Percentiles rank a stretch among this genome's conserved stretches.
phyloP scores from a whole-genome alignment of 2,797 vertebrate species.

The Danionella dracula region DNA sequence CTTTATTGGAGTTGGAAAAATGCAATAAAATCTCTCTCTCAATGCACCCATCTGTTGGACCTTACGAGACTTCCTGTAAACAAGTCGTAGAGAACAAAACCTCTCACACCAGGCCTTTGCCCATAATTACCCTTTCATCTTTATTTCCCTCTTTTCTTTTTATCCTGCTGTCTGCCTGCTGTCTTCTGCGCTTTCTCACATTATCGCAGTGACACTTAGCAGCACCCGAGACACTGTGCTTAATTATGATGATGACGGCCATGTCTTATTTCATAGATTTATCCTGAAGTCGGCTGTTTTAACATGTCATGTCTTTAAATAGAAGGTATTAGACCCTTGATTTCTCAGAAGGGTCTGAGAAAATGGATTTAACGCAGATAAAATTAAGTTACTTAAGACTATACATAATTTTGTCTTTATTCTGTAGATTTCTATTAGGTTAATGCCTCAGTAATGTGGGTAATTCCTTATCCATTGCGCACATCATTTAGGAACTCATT shows the following conservation, averaged over 20 bases:
- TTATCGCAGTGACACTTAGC: conserved; percentile 7
- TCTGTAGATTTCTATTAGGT: background rate
- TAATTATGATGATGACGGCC: background rate
- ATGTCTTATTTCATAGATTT: background rate
- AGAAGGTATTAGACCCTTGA: background rate
- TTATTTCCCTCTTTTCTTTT: conserved; percentile 46
- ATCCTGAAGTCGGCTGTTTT: background rate
- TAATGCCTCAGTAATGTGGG: background rate
- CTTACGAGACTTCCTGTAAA: conserved; percentile 76
- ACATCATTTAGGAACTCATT: background rate
- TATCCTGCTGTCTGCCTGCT: conserved; percentile 27
- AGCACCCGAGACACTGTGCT: background rate
- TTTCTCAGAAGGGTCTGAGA: background rate
- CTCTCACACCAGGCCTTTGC: conserved; percentile 57
- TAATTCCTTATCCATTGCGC: background rate
- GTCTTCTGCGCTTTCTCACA: conserved; percentile 22
- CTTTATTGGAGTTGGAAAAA: conserved; percentile 72
- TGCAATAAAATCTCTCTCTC: conserved; percentile 71
- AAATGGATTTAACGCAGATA: background rate
- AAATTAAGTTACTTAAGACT: background rate
- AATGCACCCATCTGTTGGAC: conserved; percentile 72
- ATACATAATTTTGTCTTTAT: background rate
- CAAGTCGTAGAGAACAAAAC: conserved; percentile 69
- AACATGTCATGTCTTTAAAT: background rate
- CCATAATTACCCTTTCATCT: conserved; percentile 59